Base-by-base conservation (phyloP, 2,113 vertebrate genomes). In the Sigmodon hispidus region DNA sequence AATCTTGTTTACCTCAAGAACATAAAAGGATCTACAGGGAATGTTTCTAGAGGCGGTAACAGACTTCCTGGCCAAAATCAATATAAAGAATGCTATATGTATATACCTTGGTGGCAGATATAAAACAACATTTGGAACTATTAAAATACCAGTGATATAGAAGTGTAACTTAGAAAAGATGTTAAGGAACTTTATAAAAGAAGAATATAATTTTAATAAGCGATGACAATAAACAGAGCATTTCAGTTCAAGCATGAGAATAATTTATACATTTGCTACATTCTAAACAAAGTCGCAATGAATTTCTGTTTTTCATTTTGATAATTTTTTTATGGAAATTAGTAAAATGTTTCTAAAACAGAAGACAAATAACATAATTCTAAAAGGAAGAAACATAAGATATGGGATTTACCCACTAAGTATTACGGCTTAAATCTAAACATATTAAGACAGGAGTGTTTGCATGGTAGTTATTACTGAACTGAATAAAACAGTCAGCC, bases 161-260 rank as follows among this genome's bases (percentile, higher is more conserved):
- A 94, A 94, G 55, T 65, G 89, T 55, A 92, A 24, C 43, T 90
- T 85, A 83, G 31, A 92, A 79, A 73, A 77, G 3, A n/a, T 50
- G 12, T 87, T 29, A 94, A 94, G 77, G 6, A 89, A 61, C 29
- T 92, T 95, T 57, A 96, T 75, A 26, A 80, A 87, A 87, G 65
- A 31, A 52, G 5, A 50, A 29, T 75, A 86, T 93, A 75, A 89
- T 81, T 69, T 81, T 15, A 34, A 5, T 83, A 55, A 94, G 21
- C 69, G 12, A 80, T 40, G 11, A 36, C 80, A 90, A 43, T 75
- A 55, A 90, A 36, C 86, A 52, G 11, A 69, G 36, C 36, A 24
- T 24, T 61, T 36, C 52, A 34, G 4, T 22, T 1, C 21, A 36
- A 6, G 22, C 15, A 17, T 45, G 29, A 65, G 15, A 16, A 65